Evolutionary conservation across 2,888 invertebrate genomes (phyloP).

Genomic region (Deilephila elpenor): DNA sequence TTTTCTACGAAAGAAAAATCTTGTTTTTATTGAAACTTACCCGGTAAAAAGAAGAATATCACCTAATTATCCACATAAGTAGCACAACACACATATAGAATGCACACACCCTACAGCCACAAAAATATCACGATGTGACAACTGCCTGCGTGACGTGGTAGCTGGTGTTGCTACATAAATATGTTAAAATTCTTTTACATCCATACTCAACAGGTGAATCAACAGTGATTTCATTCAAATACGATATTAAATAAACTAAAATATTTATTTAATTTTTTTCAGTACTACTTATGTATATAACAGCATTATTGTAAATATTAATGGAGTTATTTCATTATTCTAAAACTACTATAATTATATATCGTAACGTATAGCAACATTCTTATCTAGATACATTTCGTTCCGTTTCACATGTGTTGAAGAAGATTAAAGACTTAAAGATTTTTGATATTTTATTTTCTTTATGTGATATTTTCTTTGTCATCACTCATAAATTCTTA

Average conservation of each 20-base stretch:
- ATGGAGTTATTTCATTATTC: neutral
- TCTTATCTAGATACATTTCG: constrained; percentile 1
- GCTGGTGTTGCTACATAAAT: constrained; percentile 61
- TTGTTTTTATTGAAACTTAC: constrained; percentile 57
- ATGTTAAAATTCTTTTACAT: neutral
- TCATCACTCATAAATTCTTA: no score
- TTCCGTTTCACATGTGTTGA: neutral
- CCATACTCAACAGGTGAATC: constrained; percentile 1
- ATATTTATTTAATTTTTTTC: neutral
- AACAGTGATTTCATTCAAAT: neutral
- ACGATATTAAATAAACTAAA: neutral
- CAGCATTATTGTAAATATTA: neutral
- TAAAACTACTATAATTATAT: neutral
- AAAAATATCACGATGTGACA: constrained; percentile 84
- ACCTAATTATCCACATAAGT: constrained; percentile 85
- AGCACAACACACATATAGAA: constrained; percentile 84
- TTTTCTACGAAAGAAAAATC: neutral
- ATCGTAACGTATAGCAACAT: neutral
- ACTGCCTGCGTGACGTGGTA: constrained; percentile 84
- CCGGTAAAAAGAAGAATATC: constrained; percentile 80
- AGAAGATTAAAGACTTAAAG: neutral
- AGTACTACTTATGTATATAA: no score
- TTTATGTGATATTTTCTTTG: no score
- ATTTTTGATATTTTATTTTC: no score
- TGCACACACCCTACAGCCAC: constrained; percentile 84